Base-by-base conservation (phyloP, 2,888 invertebrate species). In the Sarcophaga carnaria region DNA sequence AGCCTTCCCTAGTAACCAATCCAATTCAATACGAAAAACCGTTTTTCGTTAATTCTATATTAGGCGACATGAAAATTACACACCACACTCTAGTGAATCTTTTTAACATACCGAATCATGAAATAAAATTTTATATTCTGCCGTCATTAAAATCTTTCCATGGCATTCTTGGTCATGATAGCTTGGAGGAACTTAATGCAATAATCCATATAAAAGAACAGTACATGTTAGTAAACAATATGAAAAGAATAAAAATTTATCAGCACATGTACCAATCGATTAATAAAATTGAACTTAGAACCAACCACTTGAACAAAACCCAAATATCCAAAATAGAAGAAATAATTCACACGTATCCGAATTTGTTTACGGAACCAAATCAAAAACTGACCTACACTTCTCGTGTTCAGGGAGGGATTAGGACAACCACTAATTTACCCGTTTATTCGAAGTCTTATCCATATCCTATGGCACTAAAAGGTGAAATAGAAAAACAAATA, bases 251-350 rank as follows among this genome's bases (percentile, higher is more conserved):
- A n/a, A 80, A 63, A 70, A 70, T 71, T 22, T 79, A 70, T 66
- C 66, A 76, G 25, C 76, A 66, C 14, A 76, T 22, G 54, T 76
- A 11, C 20, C 69, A 77, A 77, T 49, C 77, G 1, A 37, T 77
- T 25, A 69, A 77, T n/a, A 77, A 77, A 69, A 69, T 77, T 25
- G 77, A 77, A 45, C 10, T 69, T 22, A 69, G 60, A 77, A 77
- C 67, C 17, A 67, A 59, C 6, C 77, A 77, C 49, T 67, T 77
- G 27, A 37, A 4, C 11, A 66, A 76, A 66, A 54, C 64, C 11
- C 75, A 76, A 66, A 76, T 59, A 37, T 27, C 3, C 12, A 67
- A 45, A 17, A 20, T 59, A 14, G 66, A 76, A 66, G 12, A 66
- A 10, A 17, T n/a, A 59, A 76, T 66, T 59, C 59, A 22, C 10